Conservation (phyloP, 2,113 vertebrate genomes). For the Willisornis vidua region DNA sequence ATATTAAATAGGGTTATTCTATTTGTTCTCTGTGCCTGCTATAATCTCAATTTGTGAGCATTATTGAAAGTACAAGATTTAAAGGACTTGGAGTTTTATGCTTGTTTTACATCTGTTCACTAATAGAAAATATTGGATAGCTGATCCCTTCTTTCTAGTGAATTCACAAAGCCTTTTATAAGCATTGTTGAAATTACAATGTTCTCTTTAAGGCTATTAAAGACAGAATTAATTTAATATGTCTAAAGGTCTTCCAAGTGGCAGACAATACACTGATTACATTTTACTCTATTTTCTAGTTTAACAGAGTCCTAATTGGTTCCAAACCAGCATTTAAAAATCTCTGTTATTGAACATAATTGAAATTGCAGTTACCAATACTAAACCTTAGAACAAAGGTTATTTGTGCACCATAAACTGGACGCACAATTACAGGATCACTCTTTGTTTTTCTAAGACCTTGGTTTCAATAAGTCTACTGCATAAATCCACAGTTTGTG, state of each 20-base stretch:
- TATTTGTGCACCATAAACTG: neutral
- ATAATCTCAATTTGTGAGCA: neutral
- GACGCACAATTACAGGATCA: neutral
- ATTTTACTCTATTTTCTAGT: neutral
- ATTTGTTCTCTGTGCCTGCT: neutral
- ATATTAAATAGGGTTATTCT: neutral
- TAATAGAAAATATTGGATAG: neutral
- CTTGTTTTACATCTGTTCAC: neutral
- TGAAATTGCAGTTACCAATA: neutral
- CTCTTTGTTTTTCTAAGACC: neutral
- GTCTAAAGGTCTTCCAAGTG: neutral
- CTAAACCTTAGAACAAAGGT: neutral
- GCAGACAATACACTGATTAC: neutral
- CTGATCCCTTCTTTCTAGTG: neutral
- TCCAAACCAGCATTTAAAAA: neutral
- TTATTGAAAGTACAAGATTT: constrained; percentile 17
- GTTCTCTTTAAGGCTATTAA: neutral
- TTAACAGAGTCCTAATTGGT: neutral
- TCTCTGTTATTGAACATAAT: neutral
- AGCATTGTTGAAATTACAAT: neutral
- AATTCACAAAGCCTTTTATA: neutral
- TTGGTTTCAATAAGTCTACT: neutral
- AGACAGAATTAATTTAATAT: neutral
- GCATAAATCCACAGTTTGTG: neutral
- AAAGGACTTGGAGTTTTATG: neutral